Conservation (phyloP, 2,888 invertebrate genomes). For the Cryptophagus acutangulus region DNA sequence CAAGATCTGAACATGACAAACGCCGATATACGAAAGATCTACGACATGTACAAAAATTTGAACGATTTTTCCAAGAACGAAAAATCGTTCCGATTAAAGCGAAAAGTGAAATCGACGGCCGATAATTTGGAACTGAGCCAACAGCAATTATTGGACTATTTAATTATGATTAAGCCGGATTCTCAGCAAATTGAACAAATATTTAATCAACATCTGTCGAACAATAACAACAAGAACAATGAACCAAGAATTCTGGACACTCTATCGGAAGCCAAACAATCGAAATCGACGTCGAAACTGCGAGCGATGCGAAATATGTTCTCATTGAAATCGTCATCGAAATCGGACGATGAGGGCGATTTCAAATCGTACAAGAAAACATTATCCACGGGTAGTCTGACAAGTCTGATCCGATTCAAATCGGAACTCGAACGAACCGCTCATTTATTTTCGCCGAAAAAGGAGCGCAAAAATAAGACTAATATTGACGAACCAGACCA, state of each 20-base stretch:
- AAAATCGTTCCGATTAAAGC: slow-evolving; percentile 24
- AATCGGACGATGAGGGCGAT: slow-evolving; percentile 43
- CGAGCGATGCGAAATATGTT: slow-evolving; percentile 37
- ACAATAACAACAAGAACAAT: slow-evolving; percentile 29
- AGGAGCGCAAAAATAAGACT: slow-evolving; percentile 39
- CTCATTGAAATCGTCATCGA: slow-evolving; percentile 31
- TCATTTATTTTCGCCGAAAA: slow-evolving; percentile 53
- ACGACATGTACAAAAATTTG: slow-evolving; percentile 34
- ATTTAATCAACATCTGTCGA: slow-evolving; percentile 29
- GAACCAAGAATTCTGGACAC: slow-evolving; percentile 22
- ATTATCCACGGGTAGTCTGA: slow-evolving; percentile 40
- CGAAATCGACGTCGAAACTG: slow-evolving; percentile 33
- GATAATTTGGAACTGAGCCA: slow-evolving; percentile 41
- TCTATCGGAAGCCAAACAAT: slow-evolving; percentile 35
- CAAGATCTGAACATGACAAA: slow-evolving; percentile 25
- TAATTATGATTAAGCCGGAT: slow-evolving; percentile 40
- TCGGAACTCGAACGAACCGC: slow-evolving; percentile 53
- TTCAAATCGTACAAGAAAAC: slow-evolving; percentile 32
- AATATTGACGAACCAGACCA: slow-evolving; percentile 21
- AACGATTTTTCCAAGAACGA: slow-evolving; percentile 19
- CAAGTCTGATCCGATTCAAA: slow-evolving; percentile 41
- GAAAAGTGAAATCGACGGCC: slow-evolving; percentile 32
- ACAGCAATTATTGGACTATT: slow-evolving; percentile 42
- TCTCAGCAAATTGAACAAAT: slow-evolving; percentile 35
- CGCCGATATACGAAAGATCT: slow-evolving; percentile 34